Base-by-base conservation (phyloP, 2,797 vertebrate genomes). In the Centropyge bicolor region DNA sequence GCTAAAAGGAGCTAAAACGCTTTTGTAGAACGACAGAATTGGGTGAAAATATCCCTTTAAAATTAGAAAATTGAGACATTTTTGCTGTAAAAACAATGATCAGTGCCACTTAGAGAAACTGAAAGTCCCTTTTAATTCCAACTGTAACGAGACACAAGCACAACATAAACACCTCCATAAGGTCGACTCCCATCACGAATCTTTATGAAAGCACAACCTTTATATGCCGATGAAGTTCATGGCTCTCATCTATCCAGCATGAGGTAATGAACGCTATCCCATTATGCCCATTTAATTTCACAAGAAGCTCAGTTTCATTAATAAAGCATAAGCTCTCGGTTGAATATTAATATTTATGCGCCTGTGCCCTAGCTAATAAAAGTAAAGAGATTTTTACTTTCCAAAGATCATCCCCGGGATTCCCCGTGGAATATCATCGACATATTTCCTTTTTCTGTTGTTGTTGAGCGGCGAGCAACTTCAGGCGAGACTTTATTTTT, bases 241-340 rank as follows among this genome's bases (percentile, higher is more conserved):
- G 68, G 73, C 76, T 61, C 65, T 82, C 76, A 86, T 92, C 77
- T 76, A 85, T 91, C 91, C 84, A 68, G 64, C 74, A 61, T 81
- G 67, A 79, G 85, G 75, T 85, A 87, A 88, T 87, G 84, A 92
- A 86, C 64, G 49, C 54, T 83, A 76, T 86, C 86, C 82, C 83
- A 89, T 89, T 91, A 90, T 83, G 66, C 52, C 73, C 64, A 87
- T 91, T 94, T 90, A 83, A 92, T 93, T 92, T 89, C 84, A 88
- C 85, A 70, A 87, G 85, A 85, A 88, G 78, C 88, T 89, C 85
- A 16, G 61, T 86, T 88, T 88, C 89, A 92, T 94, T 88, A 91
- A 93, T 92, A 88, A 91, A 89, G 82, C 84, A 92, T 88, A 70
- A 91, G 82, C 80, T 83, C 70, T 76, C 60, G 64, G 72, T 83